Base-by-base conservation (phyloP, 2,113 vertebrate species). In the Myrmecophaga tridactyla region DNA sequence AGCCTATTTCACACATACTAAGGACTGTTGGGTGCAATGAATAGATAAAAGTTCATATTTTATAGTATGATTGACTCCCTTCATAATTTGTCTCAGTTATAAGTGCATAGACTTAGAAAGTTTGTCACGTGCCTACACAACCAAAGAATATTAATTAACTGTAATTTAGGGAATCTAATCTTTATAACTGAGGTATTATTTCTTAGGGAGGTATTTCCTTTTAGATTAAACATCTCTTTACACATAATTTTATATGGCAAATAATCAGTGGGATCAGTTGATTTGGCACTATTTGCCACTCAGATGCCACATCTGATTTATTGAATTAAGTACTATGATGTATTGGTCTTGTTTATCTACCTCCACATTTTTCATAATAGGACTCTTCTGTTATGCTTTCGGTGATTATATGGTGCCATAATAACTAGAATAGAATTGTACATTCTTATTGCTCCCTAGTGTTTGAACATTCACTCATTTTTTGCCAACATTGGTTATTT, bases 51-150 rank as follows among this genome's bases (percentile, higher is more conserved):
- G n/a, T 72, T 78, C 41, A 43, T 90, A 51, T 76, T 85, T 48
- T 48, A 65, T 86, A 77, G 29, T 86, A 62, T 17, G 77, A 20
- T 63, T 62, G 29, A 95, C 27, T 46, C 31, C 31, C 77, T 81
- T 72, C 53, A n/a, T 95, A 85, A 87, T 58, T 90, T 94, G 90
- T 17, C 81, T 34, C 17, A 77, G 34, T 95, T 94, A 4, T 75
- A 80, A 67, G 21, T 87, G 36, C 31, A 17, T 89, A 67, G 15
- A 69, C n/a, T 80, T 56, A 60, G 27, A 65, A 95, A 85, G 25
- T 92, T 48, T 96, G 39, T 63, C 43, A 31, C 27, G 76, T 70
- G n/a, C 72, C 20, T 86, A 2, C 29, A 78, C 92, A 56, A 3
- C 21, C 48, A 18, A 1, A 53, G n/a, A 76, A 27, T 91, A 43